Conservation (phyloP, 1,140 invertebrate genomes). For the Habropoda laboriosa region DNA sequence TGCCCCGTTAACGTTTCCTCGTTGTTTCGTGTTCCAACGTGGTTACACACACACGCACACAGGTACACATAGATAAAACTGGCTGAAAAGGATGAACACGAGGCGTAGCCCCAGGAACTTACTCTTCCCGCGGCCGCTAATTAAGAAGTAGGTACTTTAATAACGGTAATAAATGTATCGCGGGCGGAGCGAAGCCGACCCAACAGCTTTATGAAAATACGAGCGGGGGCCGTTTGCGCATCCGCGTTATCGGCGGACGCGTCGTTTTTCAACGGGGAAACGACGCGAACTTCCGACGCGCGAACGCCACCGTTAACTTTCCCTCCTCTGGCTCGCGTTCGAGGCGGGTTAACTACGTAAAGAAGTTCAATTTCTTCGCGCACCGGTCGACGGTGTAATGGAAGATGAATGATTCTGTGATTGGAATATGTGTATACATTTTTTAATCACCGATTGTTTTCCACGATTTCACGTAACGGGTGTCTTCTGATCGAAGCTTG, state of each 20-base stretch:
- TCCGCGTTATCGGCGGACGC: constrained; percentile 19
- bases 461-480: no score
- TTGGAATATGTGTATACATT: no score
- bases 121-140: not conserved
- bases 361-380: no score
- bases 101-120: not conserved
- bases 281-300: constrained; percentile 22
- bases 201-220: constrained; percentile 39
- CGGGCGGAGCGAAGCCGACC: not conserved
- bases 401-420: no score
- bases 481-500: no score
- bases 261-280: constrained; percentile 24
- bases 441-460: no score
- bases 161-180: constrained; percentile 36
- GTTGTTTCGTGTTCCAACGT: not conserved
- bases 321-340: no score
- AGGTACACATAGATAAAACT: no score
- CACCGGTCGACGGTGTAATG: no score
- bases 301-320: constrained; percentile 9
- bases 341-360: no score
- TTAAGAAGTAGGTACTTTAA: constrained; percentile 32
- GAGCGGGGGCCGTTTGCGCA: not conserved
- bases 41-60: not conserved
- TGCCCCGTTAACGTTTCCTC: not conserved
- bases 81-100: not conserved